Evolutionary conservation across 2,113 vertebrate genomes (phyloP), one percentile per base, ranked within the genome.

Genomic region (Aptenodytes forsteri): DNA sequence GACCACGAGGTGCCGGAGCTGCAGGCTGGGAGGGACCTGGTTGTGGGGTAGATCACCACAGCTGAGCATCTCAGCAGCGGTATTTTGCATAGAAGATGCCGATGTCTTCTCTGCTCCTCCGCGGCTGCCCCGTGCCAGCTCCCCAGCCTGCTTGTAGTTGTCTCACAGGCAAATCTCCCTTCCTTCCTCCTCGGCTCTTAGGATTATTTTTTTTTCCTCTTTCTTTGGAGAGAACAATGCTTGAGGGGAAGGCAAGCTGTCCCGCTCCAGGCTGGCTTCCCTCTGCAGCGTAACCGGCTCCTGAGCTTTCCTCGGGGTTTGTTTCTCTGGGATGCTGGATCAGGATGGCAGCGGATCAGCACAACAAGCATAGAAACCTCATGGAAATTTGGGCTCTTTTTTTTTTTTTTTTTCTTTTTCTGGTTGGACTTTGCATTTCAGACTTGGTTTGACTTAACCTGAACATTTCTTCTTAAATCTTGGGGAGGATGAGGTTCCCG

Each of bases 91-190:
- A 25, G 38, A 38, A 55, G n/a, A 7, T 40, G 19, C 26, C 0
- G 2, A 11, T 1, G 0, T 46, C 58, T 77, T 29, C 29, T 47
- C 26, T 36, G n/a, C 34, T 56, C 7, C 66, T 21, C n/a, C 1
- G 0, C 0, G 3, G 21, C 47, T 89, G 40, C 62, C 56, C 47
- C 3, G 0, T 14, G 49, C 26, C 0, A 1, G 56, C 40, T 76
- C 25, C 70, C 26, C 65, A 47, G 73, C 49, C 38, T 38, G 44
- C 25, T 0, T 64, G 34, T 34, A 9, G 20, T 34, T 2, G 1
- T 54, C 44, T 73, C 58, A 49, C 49, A 62, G 56, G 30, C 56
- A 62, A 58, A 72, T 66, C 23, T 87, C 58, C 62, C 36, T 82
- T 94, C 86, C 86, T 94, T 92, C 75, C 86, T 85, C 50, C 30